phyloP scores from a whole-genome alignment of 2,113 vertebrate genomes.

The Bettongia penicillata region DNA sequence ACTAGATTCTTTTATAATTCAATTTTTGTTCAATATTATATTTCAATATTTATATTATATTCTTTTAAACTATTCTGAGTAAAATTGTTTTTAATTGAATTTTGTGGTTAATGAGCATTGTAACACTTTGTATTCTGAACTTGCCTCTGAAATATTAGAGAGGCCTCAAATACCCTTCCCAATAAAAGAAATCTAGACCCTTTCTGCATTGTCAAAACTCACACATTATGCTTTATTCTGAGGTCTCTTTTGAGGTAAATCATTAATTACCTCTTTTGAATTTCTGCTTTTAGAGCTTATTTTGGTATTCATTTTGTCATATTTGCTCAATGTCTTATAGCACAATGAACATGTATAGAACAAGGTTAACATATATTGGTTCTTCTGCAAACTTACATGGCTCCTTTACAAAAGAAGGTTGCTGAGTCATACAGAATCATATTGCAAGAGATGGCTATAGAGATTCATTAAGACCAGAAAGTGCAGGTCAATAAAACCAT shows the following conservation, averaged over 20 bases:
- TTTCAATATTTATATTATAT: neutral
- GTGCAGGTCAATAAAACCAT: conserved; percentile 15
- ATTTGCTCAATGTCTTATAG: neutral
- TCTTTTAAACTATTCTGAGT: neutral
- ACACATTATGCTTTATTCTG: neutral
- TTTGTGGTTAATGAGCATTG: neutral
- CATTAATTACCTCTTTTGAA: neutral
- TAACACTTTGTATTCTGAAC: neutral
- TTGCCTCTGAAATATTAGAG: neutral
- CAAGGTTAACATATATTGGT: neutral
- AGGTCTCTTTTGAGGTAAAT: neutral
- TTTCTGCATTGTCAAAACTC: neutral
- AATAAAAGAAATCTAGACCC: neutral
- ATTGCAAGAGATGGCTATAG: neutral
- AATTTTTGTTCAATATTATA: too few relatives aligned
- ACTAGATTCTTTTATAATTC: neutral
- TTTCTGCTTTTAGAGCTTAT: neutral
- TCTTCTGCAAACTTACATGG: neutral
- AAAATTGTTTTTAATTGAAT: neutral
- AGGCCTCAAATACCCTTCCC: neutral
- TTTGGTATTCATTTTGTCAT: neutral
- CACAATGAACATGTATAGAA: neutral
- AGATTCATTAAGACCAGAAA: conserved; percentile 40
- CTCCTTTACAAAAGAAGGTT: conserved; percentile 12
- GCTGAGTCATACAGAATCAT: conserved; percentile 42